phyloP scores from a whole-genome alignment of 2,888 invertebrate genomes.

The Syrista parreyssii region DNA sequence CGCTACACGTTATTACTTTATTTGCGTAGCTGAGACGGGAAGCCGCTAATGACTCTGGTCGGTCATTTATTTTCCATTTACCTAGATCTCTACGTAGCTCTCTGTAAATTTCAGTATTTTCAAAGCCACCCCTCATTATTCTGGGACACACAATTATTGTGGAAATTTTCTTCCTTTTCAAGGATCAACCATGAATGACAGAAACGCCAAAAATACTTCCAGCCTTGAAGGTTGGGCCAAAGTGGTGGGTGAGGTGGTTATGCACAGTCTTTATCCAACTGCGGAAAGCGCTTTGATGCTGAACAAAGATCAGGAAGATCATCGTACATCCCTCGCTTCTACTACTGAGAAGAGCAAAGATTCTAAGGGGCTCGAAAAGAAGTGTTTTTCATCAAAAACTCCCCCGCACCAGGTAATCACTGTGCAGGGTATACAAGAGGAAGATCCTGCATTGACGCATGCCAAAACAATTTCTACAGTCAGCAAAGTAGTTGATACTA shows the following conservation, averaged over 20 bases:
- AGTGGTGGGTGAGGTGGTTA: conserved; percentile 17
- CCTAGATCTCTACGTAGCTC: neutral
- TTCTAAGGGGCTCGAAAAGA: neutral
- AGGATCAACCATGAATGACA: neutral
- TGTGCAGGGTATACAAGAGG: neutral
- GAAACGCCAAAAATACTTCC: conserved; percentile 15
- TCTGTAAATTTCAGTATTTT: conserved; percentile 6
- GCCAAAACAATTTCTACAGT: neutral
- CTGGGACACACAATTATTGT: neutral
- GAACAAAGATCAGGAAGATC: neutral
- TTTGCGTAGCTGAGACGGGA: neutral
- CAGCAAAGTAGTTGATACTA: neutral
- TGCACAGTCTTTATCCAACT: neutral
- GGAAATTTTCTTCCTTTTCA: neutral
- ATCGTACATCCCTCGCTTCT: neutral
- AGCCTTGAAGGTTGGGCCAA: conserved; percentile 42
- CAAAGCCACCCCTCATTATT: neutral
- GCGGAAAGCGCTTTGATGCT: neutral
- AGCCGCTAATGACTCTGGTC: neutral
- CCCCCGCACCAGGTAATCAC: neutral
- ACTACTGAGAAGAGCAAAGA: neutral
- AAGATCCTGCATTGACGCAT: neutral
- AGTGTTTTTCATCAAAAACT: neutral
- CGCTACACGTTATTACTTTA: conserved; percentile 4
- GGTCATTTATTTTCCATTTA: conserved; percentile 2